phyloP scores from a whole-genome alignment of 2,888 invertebrate species.

The Spilosoma lubricipeda region DNA sequence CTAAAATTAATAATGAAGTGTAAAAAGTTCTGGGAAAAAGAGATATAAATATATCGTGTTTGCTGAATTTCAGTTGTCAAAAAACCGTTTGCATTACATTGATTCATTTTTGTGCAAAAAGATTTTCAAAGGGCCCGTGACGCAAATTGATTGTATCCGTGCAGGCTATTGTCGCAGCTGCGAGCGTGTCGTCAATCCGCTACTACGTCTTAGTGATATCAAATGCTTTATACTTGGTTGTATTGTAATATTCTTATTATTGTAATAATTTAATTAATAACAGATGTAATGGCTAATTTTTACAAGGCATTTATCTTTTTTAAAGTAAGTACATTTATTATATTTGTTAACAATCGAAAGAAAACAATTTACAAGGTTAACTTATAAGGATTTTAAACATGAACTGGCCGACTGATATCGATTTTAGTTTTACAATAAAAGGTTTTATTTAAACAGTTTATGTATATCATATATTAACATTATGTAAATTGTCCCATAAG shows the following conservation, averaged over 20 bases:
- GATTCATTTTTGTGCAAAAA: not conserved
- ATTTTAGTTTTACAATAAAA: not conserved
- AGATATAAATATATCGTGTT: not conserved
- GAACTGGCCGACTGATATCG: not conserved
- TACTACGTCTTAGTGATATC: slow-evolving; percentile 1
- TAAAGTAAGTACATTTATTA: no score
- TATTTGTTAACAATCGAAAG: no score
- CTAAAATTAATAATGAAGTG: no score
- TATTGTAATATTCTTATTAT: not conserved
- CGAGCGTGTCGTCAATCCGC: slow-evolving; percentile 4
- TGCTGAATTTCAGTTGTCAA: not conserved
- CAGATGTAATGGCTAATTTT: not conserved
- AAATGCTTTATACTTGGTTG: not conserved
- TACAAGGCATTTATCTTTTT: not conserved
- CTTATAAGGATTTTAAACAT: not conserved
- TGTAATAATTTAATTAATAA: not conserved
- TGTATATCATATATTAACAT: no score
- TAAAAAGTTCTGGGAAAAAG: no score
- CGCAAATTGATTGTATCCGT: slow-evolving; percentile 9
- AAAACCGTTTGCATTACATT: not conserved
- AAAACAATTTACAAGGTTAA: no score
- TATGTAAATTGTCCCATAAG: no score
- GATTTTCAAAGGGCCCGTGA: not conserved
- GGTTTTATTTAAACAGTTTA: no score
- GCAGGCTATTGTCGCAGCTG: slow-evolving; percentile 9